phyloP scores from a whole-genome alignment of 2,113 vertebrate genomes.

The Hystrix brachyura region DNA sequence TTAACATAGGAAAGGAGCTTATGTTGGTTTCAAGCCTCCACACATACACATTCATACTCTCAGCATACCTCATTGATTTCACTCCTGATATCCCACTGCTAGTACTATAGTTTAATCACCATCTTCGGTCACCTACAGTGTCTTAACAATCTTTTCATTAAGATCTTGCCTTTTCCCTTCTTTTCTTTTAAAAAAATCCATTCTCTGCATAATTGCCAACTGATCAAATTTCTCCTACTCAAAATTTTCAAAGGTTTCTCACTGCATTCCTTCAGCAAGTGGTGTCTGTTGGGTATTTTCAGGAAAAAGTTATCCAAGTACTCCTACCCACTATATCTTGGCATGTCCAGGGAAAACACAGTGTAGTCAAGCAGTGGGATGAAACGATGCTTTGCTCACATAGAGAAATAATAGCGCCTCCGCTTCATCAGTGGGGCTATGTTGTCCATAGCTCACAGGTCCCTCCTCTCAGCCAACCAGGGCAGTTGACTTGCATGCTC shows the following conservation, averaged over 20 bases:
- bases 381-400: neutral
- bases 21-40: neutral
- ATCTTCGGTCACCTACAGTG: neutral
- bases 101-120: neutral
- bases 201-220: neutral
- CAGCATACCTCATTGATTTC: neutral
- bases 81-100: neutral
- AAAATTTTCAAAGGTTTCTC: neutral
- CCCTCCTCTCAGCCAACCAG: neutral
- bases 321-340: neutral
- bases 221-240: neutral
- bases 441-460: rapidly evolving
- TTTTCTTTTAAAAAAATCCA: neutral
- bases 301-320: neutral
- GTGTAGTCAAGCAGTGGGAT: neutral
- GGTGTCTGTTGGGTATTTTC: neutral
- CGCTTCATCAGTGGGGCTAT: too few relatives aligned
- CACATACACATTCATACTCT: neutral
- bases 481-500: neutral
- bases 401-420: neutral
- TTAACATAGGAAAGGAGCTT: neutral
- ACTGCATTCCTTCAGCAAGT: neutral
- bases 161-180: neutral
- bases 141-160: neutral
- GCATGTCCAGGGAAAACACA: neutral